Evolutionary conservation across 2,888 invertebrate species (phyloP).

Genomic region (Oegoconia quadripuncta): DNA sequence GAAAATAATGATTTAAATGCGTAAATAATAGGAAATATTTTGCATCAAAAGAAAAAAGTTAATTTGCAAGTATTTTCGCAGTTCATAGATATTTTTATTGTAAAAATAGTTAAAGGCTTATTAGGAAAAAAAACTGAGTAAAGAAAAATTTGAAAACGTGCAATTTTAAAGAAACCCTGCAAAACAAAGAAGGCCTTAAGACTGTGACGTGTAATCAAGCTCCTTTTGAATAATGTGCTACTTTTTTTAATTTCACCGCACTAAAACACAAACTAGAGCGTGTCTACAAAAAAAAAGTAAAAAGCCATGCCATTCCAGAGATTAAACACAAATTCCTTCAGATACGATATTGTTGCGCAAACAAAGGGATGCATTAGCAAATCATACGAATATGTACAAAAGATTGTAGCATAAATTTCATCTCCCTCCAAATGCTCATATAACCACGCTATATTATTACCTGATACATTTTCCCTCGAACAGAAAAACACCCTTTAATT

Average conservation of each 20-base stretch:
- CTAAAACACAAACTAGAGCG: too few relatives aligned
- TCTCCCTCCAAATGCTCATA: conserved; percentile 44
- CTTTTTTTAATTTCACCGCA: conserved; percentile 42
- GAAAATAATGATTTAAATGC: too few relatives aligned
- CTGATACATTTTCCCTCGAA: conserved; percentile 57
- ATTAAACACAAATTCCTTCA: not conserved
- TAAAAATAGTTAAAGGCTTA: too few relatives aligned
- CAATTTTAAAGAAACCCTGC: conserved; percentile 35
- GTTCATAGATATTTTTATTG: too few relatives aligned
- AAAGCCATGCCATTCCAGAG: conserved; percentile 20
- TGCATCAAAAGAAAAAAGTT: too few relatives aligned
- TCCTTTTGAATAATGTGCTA: conserved; percentile 53
- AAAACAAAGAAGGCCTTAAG: conserved; percentile 49
- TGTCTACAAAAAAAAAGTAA: too few relatives aligned
- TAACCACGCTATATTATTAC: conserved; percentile 55
- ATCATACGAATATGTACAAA: conserved; percentile 34
- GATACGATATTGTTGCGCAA: conserved; percentile 32
- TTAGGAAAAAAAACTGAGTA: too few relatives aligned
- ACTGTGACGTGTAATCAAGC: conserved; percentile 63
- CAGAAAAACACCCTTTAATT: conserved; percentile 62
- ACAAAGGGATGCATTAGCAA: conserved; percentile 36
- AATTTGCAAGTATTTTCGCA: too few relatives aligned
- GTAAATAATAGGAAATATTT: too few relatives aligned
- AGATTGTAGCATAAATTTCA: conserved; percentile 43
- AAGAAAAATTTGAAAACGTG: too few relatives aligned